A percentile compares a stretch with the other conserved stretches of the same genome.
These are phyloP conservation scores for Pseudomugil gertrudae DNA, from an alignment of 2,797 vertebrate genomes.

Conservation along the genomic window DNA sequence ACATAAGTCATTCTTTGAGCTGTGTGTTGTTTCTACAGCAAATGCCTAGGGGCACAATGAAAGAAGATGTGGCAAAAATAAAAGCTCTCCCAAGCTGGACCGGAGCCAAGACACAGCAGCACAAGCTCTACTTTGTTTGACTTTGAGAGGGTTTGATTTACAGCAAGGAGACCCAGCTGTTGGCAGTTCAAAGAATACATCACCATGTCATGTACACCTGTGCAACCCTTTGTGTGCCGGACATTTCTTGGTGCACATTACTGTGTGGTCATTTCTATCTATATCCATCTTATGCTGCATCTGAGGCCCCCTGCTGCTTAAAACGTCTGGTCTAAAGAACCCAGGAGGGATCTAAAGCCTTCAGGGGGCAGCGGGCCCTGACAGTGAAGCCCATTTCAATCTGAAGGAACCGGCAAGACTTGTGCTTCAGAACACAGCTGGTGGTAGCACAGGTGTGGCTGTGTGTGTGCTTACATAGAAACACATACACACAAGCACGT, in stretches of 20 bases:
- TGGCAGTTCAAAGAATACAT: slow-evolving; percentile 71
- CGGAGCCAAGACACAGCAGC: slow-evolving; percentile 68
- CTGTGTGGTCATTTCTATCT: slow-evolving; percentile 48
- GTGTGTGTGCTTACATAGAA: neutral
- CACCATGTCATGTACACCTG: slow-evolving; percentile 29
- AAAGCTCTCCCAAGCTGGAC: slow-evolving; percentile 70
- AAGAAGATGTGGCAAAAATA: slow-evolving; percentile 74
- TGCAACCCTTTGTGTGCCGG: slow-evolving; percentile 35
- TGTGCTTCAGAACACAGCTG: slow-evolving; percentile 75
- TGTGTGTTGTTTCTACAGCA: slow-evolving; percentile 66
- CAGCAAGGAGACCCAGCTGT: slow-evolving; percentile 71
- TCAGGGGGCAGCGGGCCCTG: slow-evolving; percentile 53
- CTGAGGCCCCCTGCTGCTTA: slow-evolving; percentile 37
- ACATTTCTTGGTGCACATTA: slow-evolving; percentile 42
- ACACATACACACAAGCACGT: neutral
- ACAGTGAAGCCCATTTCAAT: slow-evolving; percentile 68
- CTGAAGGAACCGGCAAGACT: slow-evolving; percentile 65
- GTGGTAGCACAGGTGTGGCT: slow-evolving; percentile 60
- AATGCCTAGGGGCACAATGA: slow-evolving; percentile 72
- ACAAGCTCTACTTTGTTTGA: slow-evolving; percentile 79
- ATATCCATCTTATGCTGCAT: slow-evolving; percentile 27
- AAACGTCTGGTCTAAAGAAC: slow-evolving; percentile 55
- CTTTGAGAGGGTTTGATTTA: slow-evolving; percentile 81
- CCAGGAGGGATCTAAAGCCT: slow-evolving; percentile 64
- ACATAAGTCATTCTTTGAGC: slow-evolving; percentile 75